A percentile compares a stretch with the other conserved stretches of the same genome.
These are phyloP conservation scores for Leptinotarsa undecemlineata DNA, from an alignment of 1,140 invertebrate genomes.

Conservation along the genomic window DNA sequence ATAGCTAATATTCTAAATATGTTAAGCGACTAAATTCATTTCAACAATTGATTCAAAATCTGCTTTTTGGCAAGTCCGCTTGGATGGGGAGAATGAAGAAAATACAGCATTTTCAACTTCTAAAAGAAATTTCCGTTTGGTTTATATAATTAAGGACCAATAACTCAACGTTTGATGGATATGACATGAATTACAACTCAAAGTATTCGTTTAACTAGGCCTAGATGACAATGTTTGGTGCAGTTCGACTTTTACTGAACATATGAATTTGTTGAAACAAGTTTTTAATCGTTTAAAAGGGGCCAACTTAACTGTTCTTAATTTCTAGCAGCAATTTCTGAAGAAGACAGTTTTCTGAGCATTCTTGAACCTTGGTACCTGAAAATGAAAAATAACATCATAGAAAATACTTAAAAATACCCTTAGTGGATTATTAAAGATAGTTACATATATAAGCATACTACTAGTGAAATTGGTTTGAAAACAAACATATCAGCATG, in stretches of 20 bases:
- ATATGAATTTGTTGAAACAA: background rate
- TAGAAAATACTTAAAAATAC: too few relatives aligned
- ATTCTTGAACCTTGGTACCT: too few relatives aligned
- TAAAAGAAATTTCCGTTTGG: background rate
- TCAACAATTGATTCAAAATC: background rate
- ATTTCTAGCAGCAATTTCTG: background rate
- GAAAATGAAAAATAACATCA: too few relatives aligned
- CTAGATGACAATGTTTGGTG: background rate
- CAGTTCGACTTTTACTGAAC: background rate
- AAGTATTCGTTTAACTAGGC: background rate
- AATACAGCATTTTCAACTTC: background rate
- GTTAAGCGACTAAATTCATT: background rate
- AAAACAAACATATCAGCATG: too few relatives aligned
- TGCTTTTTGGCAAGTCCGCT: background rate
- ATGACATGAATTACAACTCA: too few relatives aligned
- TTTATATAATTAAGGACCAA: background rate
- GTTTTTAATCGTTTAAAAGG: background rate
- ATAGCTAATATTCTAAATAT: background rate
- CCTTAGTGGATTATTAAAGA: too few relatives aligned
- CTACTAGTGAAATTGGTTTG: too few relatives aligned
- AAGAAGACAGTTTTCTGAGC: too few relatives aligned
- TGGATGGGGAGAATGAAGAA: background rate
- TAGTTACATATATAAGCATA: too few relatives aligned
- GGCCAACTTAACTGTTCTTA: background rate
- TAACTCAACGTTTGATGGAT: background rate